Evolutionary conservation across 2,113 vertebrate genomes (phyloP), one percentile per base, ranked within the genome.

Genomic region (Lota lota): DNA sequence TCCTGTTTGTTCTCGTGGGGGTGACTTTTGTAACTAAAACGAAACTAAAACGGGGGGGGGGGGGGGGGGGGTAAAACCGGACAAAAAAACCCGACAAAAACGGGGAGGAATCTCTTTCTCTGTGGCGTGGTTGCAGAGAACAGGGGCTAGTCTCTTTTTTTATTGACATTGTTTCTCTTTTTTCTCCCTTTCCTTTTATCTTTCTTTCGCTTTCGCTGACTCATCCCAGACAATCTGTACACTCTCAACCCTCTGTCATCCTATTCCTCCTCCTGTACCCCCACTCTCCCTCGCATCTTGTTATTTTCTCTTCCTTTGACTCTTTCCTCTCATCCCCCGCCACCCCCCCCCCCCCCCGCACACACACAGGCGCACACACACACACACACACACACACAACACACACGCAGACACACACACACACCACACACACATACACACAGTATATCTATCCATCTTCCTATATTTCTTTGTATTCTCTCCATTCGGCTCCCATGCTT

Each of bases 1-100:
- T 88, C 83, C 56, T 67, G 83, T 90, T 84, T 73, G 78, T 87
- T 86, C 81, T 69, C 67, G 81, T 86, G 81, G 82, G 81, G 70
- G 83, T 84, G 79, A 84, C 22, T 80, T 84, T 68, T 76, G 74
- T 84, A 57, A 73, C 64, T 16, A 57, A 74, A 22, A 74, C 50
- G 22, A 61, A 61, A 22, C 22, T 0, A 33, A 62, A 61, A 61
- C 24, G 5, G 15, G n/a, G n/a, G n/a, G n/a, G n/a, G n/a, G n/a
- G n/a, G n/a, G n/a, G n/a, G n/a, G n/a, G n/a, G n/a, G n/a, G n/a
- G n/a, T n/a, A n/a, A n/a, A n/a, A n/a, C n/a, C 21, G 17, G 5
- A 47, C 3, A 56, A 60, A 40, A 61, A 60, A 47, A 60, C 19
- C n/a, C n/a, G n/a, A n/a, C n/a, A 36, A 60, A 36, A 18, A 28